A percentile compares a stretch with the other conserved stretches of the same genome.
These are phyloP conservation scores for Bedellia somnulentella DNA, from an alignment of 2,888 invertebrate genomes.

Conservation along the genomic window DNA sequence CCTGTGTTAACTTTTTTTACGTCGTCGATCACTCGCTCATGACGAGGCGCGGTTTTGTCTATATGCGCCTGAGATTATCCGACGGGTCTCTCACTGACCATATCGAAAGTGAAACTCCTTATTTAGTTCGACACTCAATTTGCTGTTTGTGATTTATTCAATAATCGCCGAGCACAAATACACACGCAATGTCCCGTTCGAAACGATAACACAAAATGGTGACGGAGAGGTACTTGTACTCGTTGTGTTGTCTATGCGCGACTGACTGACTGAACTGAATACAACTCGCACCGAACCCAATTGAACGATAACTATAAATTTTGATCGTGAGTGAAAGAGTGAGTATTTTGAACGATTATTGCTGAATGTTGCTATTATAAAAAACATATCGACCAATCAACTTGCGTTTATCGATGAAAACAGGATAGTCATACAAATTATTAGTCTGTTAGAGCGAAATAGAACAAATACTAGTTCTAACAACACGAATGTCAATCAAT, in stretches of 20 bases:
- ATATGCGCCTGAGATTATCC: conserved; percentile 46
- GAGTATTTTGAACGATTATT: no score
- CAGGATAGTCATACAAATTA: no score
- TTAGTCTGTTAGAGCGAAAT: no score
- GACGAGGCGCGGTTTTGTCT: conserved; percentile 58
- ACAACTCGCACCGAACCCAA: no score
- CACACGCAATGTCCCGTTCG: conserved; percentile 58
- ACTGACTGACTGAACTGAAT: conserved; percentile 23
- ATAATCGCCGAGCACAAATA: conserved; percentile 38
- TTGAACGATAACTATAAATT: conserved; percentile 33
- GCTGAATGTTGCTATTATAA: no score
- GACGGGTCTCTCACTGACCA: conserved; percentile 49
- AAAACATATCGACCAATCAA: no score
- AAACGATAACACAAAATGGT: conserved; percentile 57
- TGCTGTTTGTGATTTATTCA: conserved; percentile 36
- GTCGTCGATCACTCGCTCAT: conserved; percentile 59
- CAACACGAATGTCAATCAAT: no score
- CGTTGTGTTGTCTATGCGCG: conserved; percentile 55
- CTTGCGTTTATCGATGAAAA: no score
- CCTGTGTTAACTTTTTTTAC: conserved; percentile 56
- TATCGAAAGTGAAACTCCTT: conserved; percentile 47
- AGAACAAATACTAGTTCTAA: no score
- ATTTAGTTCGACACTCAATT: conserved; percentile 29
- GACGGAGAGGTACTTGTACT: conserved; percentile 42
- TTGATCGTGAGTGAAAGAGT: conserved; percentile 55